Percentiles rank a stretch among this genome's conserved stretches.
Evolutionary conservation across 2,797 vertebrate genomes (phyloP).

Genomic region (Sparidentex hasta): DNA sequence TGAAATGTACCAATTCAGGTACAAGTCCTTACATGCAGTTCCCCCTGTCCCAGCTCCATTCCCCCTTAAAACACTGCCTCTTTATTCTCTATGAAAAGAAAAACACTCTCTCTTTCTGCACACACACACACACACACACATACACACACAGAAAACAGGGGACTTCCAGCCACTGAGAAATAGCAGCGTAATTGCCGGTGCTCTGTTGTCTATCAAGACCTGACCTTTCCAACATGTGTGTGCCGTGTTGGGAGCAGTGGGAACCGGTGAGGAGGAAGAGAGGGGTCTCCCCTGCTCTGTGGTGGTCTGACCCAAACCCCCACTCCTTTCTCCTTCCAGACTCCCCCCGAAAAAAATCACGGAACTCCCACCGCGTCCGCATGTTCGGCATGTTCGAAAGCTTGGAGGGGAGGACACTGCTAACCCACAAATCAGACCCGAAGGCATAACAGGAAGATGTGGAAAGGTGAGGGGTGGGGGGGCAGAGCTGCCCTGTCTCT

Average conservation of each 20-base stretch:
- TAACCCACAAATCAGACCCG: constrained; percentile 73
- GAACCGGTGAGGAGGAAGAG: constrained; percentile 79
- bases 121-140: constrained; percentile 56
- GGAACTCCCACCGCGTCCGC: constrained; percentile 75
- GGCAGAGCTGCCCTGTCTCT: constrained; percentile 70
- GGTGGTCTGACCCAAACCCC: constrained; percentile 82
- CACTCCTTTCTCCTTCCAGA: constrained; percentile 24
- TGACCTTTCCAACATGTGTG: constrained; percentile 85
- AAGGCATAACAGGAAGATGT: constrained; percentile 55
- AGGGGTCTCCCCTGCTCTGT: constrained; percentile 78
- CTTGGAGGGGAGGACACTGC: constrained; percentile 41
- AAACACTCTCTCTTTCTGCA: constrained; percentile 55
- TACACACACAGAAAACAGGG: constrained; percentile 72
- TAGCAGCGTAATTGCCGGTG: constrained; percentile 84
- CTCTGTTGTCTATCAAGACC: constrained; percentile 87
- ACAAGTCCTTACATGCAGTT: constrained; percentile 80
- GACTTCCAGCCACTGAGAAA: constrained; percentile 84
- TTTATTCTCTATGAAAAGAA: constrained; percentile 83
- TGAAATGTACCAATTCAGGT: constrained; percentile 70
- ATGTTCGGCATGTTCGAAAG: constrained; percentile 54
- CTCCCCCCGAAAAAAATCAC: constrained; percentile 52
- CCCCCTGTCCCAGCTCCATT: constrained; percentile 73
- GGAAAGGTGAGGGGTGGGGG: constrained; percentile 59
- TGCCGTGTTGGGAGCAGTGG: constrained; percentile 77
- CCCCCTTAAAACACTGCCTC: constrained; percentile 85